These are phyloP conservation scores for Sorex maritimensis DNA, from an alignment of 2,797 vertebrate species.

Conservation along the genomic window DNA sequence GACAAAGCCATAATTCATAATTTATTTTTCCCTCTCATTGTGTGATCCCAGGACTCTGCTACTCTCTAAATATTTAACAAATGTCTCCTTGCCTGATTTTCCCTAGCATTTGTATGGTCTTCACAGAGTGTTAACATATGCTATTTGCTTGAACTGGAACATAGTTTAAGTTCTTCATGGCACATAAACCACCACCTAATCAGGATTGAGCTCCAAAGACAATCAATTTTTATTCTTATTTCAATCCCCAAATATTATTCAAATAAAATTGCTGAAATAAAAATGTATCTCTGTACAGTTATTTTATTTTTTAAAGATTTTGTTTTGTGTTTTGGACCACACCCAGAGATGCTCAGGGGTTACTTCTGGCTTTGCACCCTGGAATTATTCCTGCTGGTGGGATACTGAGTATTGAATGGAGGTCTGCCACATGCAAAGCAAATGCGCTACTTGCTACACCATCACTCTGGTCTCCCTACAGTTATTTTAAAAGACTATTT, in stretches of 20 bases:
- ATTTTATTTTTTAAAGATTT: background rate
- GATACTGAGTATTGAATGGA: too few relatives aligned
- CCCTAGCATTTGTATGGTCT: background rate
- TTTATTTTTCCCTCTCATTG: background rate
- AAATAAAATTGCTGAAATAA: constrained; percentile 5
- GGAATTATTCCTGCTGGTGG: too few relatives aligned
- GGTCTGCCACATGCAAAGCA: too few relatives aligned
- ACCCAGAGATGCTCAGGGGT: too few relatives aligned
- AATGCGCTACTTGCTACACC: too few relatives aligned
- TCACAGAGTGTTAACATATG: background rate
- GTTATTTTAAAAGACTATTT: background rate
- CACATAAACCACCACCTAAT: background rate
- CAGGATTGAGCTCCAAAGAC: background rate
- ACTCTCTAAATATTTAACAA: background rate
- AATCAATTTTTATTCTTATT: background rate
- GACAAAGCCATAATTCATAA: too few relatives aligned
- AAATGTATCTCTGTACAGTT: background rate
- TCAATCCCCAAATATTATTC: background rate
- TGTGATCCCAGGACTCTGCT: background rate
- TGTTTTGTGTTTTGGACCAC: too few relatives aligned
- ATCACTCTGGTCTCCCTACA: too few relatives aligned
- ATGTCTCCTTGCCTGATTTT: too few relatives aligned
- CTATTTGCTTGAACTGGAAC: background rate
- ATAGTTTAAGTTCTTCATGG: background rate
- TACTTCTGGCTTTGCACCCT: too few relatives aligned